Evolutionary conservation across 2,888 invertebrate genomes (phyloP).

Genomic region (Callosobruchus maculatus): DNA sequence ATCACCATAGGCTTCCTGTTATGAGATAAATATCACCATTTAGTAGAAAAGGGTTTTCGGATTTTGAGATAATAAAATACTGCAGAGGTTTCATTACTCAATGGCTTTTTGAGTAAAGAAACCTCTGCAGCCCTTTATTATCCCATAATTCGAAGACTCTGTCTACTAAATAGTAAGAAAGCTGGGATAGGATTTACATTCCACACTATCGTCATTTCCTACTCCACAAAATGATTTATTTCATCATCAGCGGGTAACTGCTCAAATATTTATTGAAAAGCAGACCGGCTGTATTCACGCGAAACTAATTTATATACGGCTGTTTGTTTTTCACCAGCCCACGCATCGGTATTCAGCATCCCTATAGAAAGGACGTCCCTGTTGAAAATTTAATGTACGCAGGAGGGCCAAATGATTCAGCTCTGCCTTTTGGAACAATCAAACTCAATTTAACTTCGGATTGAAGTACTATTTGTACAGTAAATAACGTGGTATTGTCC

Average conservation of each 20-base stretch:
- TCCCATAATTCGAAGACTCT: too few species aligned
- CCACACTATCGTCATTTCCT: background rate
- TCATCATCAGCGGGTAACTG: background rate
- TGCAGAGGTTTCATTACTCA: too few species aligned
- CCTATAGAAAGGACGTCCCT: background rate
- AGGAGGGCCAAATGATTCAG: background rate
- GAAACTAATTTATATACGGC: background rate
- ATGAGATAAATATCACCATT: too few species aligned
- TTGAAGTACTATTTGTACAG: background rate
- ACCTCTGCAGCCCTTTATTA: too few species aligned
- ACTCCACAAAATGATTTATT: background rate
- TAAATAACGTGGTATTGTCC: background rate
- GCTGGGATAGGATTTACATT: too few species aligned
- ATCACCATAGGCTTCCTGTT: too few species aligned
- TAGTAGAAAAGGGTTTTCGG: too few species aligned
- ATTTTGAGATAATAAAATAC: too few species aligned
- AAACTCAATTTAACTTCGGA: background rate
- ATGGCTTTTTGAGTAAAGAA: too few species aligned
- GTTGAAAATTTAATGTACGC: background rate
- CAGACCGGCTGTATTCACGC: background rate
- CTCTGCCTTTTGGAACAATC: background rate
- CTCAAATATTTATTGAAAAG: background rate
- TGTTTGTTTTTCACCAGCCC: background rate
- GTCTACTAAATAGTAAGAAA: too few species aligned
- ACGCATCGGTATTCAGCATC: background rate